A percentile compares a stretch with the other conserved stretches of the same genome.
Evolutionary conservation across 2,888 invertebrate genomes (phyloP).

Genomic region (Hemistola chrysoprasaria): DNA sequence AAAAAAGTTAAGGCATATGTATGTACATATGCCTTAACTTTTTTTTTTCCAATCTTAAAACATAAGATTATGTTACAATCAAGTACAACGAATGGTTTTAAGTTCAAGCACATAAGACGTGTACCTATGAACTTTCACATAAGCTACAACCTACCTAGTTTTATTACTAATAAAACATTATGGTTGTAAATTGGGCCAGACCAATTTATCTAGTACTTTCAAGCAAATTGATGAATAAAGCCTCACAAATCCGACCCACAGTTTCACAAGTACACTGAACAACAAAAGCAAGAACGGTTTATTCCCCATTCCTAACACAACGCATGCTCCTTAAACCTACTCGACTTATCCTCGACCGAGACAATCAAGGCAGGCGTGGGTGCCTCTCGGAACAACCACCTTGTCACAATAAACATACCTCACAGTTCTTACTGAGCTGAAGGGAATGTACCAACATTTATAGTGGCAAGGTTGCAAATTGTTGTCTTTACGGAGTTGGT

Average conservation of each 20-base stretch:
- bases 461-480: constrained; percentile 1
- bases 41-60: no score
- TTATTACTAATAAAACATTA: no score
- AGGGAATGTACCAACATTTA: background rate
- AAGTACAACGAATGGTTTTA: no score
- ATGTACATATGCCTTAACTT: no score
- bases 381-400: constrained; percentile 23
- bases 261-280: constrained; percentile 1
- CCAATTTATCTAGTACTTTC: no score
- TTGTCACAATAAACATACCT: constrained; percentile 3
- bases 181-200: no score
- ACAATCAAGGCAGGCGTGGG: constrained; percentile 60
- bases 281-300: constrained; percentile 24
- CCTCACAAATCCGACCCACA: constrained; percentile 6
- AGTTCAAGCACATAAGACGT: no score
- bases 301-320: constrained; percentile 32
- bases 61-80: no score
- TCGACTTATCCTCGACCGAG: constrained; percentile 47
- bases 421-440: background rate
- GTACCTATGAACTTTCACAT: no score
- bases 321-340: constrained; percentile 35
- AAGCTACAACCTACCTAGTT: no score
- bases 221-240: background rate
- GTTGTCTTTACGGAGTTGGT: constrained; percentile 22
- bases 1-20: no score